Evolutionary conservation across 2,888 invertebrate species (phyloP).

Genomic region (Itoplectis maculator): DNA sequence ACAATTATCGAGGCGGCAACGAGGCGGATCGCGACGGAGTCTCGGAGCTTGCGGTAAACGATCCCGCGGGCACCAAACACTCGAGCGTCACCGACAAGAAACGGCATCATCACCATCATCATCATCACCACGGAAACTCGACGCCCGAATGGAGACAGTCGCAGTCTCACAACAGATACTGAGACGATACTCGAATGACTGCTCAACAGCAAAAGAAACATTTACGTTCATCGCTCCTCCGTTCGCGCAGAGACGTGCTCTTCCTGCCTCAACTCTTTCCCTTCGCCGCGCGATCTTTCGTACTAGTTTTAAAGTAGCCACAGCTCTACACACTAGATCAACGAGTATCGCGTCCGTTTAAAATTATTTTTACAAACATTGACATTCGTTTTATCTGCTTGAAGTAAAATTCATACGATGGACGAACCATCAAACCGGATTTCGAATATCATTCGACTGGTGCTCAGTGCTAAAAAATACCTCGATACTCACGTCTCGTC

Average conservation of each 20-base stretch:
- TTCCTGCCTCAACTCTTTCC: background rate
- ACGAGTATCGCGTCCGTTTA: background rate
- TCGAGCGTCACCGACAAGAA: constrained; percentile 86
- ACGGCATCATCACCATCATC: constrained; percentile 91
- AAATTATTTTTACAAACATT: background rate
- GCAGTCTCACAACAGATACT: constrained; percentile 85
- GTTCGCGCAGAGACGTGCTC: constrained; percentile 43
- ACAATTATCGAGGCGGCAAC: constrained; percentile 78
- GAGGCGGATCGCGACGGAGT: constrained; percentile 86
- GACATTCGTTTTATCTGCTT: too few relatives aligned
- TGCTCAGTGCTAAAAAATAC: background rate
- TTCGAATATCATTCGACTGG: background rate
- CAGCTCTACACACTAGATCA: background rate
- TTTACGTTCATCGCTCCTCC: constrained; percentile 14
- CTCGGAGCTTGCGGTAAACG: constrained; percentile 91
- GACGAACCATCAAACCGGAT: too few relatives aligned
- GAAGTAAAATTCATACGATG: too few relatives aligned
- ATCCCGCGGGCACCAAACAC: constrained; percentile 85
- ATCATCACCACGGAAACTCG: constrained; percentile 86
- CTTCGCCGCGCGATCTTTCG: background rate
- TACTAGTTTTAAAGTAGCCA: background rate
- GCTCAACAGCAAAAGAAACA: constrained; percentile 17
- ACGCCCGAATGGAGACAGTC: constrained; percentile 87
- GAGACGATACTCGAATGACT: constrained; percentile 70
- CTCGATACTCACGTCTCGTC: background rate